These are phyloP conservation scores for Hydrotaea diabolus DNA, from an alignment of 2,888 invertebrate genomes.

Conservation along the genomic window DNA sequence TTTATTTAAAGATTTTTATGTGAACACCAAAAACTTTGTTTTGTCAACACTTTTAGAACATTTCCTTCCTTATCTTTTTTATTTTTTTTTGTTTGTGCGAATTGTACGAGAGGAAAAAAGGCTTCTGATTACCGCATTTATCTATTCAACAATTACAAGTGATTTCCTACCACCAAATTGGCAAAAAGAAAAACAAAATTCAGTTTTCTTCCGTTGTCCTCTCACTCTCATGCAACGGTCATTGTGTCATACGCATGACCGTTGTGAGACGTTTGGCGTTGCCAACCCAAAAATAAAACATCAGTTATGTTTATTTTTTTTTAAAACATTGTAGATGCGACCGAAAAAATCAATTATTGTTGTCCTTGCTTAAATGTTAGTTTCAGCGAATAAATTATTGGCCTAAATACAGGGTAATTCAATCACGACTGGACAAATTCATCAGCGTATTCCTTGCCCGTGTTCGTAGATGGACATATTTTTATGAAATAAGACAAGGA, in stretches of 20 bases:
- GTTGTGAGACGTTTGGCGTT: background rate
- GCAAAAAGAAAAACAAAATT: conserved; percentile 38
- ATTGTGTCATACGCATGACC: conserved; percentile 34
- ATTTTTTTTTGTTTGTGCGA: conserved; percentile 25
- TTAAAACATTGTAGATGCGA: no score
- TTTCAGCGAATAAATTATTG: no score
- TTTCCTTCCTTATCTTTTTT: background rate
- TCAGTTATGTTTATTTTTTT: no score
- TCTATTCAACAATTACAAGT: conserved; percentile 66
- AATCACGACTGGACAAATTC: no score
- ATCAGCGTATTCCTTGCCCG: no score
- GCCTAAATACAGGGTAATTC: no score
- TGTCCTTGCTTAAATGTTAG: no score
- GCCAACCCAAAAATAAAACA: conserved; percentile 23
- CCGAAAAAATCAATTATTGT: no score
- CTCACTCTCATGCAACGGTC: conserved; percentile 35
- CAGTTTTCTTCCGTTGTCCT: conserved; percentile 41
- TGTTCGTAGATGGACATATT: no score
- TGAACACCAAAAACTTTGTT: conserved; percentile 14
- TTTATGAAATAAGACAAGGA: no score
- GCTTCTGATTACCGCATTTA: conserved; percentile 59
- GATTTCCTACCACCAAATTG: conserved; percentile 59
- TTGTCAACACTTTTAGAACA: conserved; percentile 36
- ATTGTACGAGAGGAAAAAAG: conserved; percentile 11
- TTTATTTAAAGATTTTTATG: background rate